Conservation (phyloP, 1,140 invertebrate species). For the Papilio glaucus region DNA sequence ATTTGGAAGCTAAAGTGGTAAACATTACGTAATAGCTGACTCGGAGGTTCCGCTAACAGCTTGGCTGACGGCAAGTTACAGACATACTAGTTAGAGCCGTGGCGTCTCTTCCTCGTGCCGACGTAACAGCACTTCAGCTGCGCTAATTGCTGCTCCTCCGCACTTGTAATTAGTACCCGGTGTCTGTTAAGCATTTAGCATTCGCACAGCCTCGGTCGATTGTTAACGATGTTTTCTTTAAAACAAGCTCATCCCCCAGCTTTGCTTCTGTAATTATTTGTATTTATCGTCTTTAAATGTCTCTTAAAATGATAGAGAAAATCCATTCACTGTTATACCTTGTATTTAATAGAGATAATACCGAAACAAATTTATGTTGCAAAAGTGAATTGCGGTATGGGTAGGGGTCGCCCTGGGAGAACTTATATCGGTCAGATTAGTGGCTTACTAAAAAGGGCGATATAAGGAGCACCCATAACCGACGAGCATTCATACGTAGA, state of each 20-base stretch:
- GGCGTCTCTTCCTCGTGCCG: constrained; percentile 53
- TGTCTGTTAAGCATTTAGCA: constrained; percentile 54
- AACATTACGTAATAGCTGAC: constrained; percentile 27
- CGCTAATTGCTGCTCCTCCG: constrained; percentile 54
- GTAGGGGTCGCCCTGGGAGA: no score
- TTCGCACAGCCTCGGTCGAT: constrained; percentile 46
- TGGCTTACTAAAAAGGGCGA: no score
- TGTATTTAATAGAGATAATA: no score
- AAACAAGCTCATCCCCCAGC: neutral
- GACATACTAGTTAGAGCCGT: constrained; percentile 43
- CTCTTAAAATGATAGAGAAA: no score
- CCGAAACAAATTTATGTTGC: no score
- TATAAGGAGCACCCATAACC: no score
- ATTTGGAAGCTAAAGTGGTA: no score
- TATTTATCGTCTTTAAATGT: constrained; percentile 2
- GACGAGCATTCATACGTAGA: no score
- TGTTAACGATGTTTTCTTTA: constrained; percentile 23
- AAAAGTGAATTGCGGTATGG: no score
- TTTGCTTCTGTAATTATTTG: neutral
- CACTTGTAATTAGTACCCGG: constrained; percentile 58
- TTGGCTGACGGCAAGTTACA: constrained; percentile 4
- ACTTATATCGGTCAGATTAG: no score
- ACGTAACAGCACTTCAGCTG: constrained; percentile 23
- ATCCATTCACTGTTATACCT: no score
- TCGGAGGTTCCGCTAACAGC: constrained; percentile 19